Conservation (phyloP, 2,113 vertebrate species). For the Oryzias melastigma region DNA sequence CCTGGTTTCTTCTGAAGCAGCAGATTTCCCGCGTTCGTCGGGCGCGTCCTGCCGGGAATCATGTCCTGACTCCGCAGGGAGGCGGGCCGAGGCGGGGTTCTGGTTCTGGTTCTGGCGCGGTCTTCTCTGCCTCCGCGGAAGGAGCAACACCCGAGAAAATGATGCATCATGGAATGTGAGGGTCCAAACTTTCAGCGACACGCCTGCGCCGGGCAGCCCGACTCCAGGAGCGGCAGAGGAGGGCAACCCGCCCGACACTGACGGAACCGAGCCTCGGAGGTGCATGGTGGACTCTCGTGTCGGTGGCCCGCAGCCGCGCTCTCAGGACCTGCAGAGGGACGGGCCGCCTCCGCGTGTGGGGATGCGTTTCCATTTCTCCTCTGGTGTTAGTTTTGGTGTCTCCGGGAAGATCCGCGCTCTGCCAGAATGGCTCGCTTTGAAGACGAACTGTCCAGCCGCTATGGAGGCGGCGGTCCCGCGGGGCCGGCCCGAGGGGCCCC, state of each 20-base stretch:
- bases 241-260: too few species aligned
- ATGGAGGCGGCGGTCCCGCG: conserved; percentile 79
- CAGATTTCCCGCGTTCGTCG: not conserved
- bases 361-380: conserved; percentile 81
- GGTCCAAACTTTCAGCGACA: conserved; percentile 61
- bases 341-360: conserved; percentile 72
- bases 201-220: conserved; percentile 7
- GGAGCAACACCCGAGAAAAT: conserved; percentile 41
- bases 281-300: conserved; percentile 41
- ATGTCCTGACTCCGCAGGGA: not conserved
- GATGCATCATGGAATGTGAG: conserved; percentile 57
- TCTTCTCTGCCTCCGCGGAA: conserved; percentile 6
- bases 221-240: too few species aligned
- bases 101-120: conserved; percentile 1
- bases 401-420: conserved; percentile 72
- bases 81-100: not conserved
- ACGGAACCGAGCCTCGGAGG: too few species aligned
- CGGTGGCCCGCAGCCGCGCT: conserved; percentile 43
- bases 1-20: not conserved
- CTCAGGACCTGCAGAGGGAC: conserved; percentile 56
- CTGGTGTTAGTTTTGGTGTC: conserved; percentile 80
- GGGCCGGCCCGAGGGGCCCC: conserved; percentile 78
- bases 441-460: conserved; percentile 88
- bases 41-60: not conserved
- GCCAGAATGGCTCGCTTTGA: conserved; percentile 92